These are phyloP conservation scores for Microtus montanus DNA, from an alignment of 2,113 vertebrate genomes.

Conservation along the genomic window DNA sequence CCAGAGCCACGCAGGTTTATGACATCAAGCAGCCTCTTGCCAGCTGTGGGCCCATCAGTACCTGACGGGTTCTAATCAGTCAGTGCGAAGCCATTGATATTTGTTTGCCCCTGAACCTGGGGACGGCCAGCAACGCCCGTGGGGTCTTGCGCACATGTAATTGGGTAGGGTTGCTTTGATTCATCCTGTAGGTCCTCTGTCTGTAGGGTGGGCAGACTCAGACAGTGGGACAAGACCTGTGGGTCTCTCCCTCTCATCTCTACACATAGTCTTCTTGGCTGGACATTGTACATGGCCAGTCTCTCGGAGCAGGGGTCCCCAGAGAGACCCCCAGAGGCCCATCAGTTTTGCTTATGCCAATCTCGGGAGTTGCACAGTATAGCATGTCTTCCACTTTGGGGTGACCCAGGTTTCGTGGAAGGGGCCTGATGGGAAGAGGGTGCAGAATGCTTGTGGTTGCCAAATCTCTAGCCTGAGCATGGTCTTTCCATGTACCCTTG, in stretches of 20 bases:
- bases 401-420: not conserved
- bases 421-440: too few relatives aligned
- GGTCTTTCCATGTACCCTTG: not conserved
- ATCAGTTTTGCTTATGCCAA: too few relatives aligned
- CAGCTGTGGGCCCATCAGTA: not conserved
- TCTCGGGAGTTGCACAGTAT: fast-evolving
- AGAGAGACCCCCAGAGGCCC: not conserved
- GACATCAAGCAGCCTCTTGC: not conserved
- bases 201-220: not conserved
- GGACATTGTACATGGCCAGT: not conserved
- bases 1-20: not conserved
- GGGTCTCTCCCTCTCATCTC: not conserved
- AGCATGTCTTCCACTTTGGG: fast-evolving
- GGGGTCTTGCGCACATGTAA: fast-evolving
- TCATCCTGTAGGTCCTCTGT: not conserved
- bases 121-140: fast-evolving
- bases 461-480: not conserved
- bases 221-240: not conserved
- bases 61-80: fast-evolving
- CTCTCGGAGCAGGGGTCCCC: not conserved
- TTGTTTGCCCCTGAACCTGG: not conserved
- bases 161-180: not conserved
- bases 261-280: not conserved
- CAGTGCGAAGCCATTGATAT: not conserved
- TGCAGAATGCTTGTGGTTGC: not conserved